Base-by-base conservation (phyloP, 1,140 invertebrate genomes). In the Heliconius eleuchia region DNA sequence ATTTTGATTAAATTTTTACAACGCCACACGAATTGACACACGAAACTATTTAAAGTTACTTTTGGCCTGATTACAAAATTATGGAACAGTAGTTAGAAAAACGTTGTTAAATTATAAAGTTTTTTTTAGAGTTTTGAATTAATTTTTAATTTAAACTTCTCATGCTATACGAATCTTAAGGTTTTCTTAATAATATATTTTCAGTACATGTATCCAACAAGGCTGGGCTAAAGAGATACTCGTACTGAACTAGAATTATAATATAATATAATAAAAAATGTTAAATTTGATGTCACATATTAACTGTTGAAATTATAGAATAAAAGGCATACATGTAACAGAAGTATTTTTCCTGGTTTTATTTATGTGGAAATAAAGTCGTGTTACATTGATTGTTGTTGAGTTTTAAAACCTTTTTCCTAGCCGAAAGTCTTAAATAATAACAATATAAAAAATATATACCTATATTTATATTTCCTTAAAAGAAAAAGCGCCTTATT, bases 321-420 rank as follows among this genome's bases (percentile, higher is more conserved):
- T 87, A 87, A 87, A 87, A 78, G 80, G 86, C 82, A 84, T 83
- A 80, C 78, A 78, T 82, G 78, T 84, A 66, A 66, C 60, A 27
- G 83, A 79, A 82, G 76, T 52, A 73, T 82, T 79, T 46, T 70
- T 42, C 42, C 27, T 76, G 46, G 42, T 70, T 78, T 74, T 60
- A 78, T 76, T 80, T 46, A 71, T 34, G 34, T 42, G 13, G 30
- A n/a, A 72, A 72, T 66, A 66, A 66, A 66, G 60, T 30, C 60
- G 13, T 66, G 23, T 66, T 27, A 66, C 60, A 66, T 66, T 66
- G 1, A 66, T 66, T 30, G 23, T 30, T 66, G 60, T 66, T 30
- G 27, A 66, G 60, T 66, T 30, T 66, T 66, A 27, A 9, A 11
- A 27, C 4, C 27, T 30, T 13, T 16, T 30, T 27, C 57, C 23